Evolutionary conservation across 1,140 invertebrate genomes (phyloP).

Genomic region (Daktulosphaira vitifoliae): DNA sequence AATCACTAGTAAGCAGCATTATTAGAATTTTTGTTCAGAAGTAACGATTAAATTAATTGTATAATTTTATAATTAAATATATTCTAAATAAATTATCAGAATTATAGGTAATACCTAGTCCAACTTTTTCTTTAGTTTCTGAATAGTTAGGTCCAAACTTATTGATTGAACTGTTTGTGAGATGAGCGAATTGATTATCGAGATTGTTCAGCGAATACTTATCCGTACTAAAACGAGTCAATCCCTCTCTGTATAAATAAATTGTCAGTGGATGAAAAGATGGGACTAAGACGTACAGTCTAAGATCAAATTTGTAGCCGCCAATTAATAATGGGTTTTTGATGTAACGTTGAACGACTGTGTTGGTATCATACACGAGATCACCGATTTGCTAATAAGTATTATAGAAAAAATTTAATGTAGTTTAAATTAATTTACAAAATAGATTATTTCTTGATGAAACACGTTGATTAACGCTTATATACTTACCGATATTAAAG

Average conservation of each 20-base stretch:
- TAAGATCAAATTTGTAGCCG: conserved; percentile 78
- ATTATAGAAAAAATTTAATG: not conserved
- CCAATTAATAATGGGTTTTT: conserved; percentile 75
- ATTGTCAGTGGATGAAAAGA: conserved; percentile 71
- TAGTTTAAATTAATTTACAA: no score
- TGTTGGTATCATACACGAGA: conserved; percentile 57
- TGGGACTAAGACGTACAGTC: conserved; percentile 74
- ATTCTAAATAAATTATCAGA: no score
- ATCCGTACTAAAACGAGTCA: conserved; percentile 60
- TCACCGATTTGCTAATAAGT: conserved; percentile 59
- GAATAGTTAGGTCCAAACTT: conserved; percentile 68
- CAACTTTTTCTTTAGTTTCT: conserved; percentile 68
- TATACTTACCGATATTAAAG: conserved; percentile 60
- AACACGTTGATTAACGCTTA: not conserved
- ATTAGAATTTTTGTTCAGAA: no score
- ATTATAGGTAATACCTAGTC: conserved; percentile 64
- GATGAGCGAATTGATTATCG: conserved; percentile 76
- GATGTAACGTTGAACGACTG: conserved; percentile 73
- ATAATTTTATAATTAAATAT: no score
- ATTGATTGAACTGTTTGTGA: conserved; percentile 82
- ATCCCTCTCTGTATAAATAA: conserved; percentile 72
- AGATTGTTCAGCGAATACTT: conserved; percentile 74
- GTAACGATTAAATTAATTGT: no score
- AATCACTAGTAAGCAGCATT: no score
- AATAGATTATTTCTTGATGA: not conserved